phyloP scores from a whole-genome alignment of 1,140 invertebrate genomes.

The Brachionus koreanus region DNA sequence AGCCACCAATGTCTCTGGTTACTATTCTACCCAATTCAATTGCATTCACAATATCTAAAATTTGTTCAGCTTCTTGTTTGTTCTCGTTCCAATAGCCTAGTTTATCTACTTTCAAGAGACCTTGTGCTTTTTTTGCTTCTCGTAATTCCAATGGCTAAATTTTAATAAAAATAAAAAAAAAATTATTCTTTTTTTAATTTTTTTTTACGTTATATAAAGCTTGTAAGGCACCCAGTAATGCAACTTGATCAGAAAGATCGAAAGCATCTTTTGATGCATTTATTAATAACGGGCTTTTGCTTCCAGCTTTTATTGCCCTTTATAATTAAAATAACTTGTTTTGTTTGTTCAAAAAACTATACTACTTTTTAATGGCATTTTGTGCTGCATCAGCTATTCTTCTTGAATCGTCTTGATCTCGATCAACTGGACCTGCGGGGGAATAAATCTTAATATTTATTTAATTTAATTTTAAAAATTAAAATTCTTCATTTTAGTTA shows the following conservation, averaged over 20 bases:
- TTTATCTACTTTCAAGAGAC: constrained; percentile 14
- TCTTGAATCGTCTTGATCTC: constrained; percentile 39
- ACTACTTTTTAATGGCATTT: constrained; percentile 4
- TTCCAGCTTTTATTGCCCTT: constrained; percentile 4
- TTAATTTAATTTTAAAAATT: background rate
- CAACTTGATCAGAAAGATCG: background rate
- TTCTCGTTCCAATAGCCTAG: constrained; percentile 15
- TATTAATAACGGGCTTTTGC: constrained; percentile 7
- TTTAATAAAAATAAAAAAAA: background rate
- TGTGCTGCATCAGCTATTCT: constrained; percentile 32
- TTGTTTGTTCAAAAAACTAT: background rate
- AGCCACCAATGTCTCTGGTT: constrained; percentile 75
- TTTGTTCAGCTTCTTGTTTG: background rate
- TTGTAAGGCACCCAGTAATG: background rate
- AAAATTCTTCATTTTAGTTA: background rate
- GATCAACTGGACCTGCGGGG: constrained; percentile 21
- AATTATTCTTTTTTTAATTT: background rate
- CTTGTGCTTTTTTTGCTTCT: background rate
- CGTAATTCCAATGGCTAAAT: constrained; percentile 25
- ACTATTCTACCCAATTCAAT: constrained; percentile 43
- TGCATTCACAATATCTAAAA: background rate
- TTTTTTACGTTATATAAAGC: constrained; percentile 6
- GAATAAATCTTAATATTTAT: constrained; percentile 20
- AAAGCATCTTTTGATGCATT: background rate
- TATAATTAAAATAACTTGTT: background rate